Evolutionary conservation across 2,797 vertebrate species (phyloP).

Genomic region (Staurois parvus): DNA sequence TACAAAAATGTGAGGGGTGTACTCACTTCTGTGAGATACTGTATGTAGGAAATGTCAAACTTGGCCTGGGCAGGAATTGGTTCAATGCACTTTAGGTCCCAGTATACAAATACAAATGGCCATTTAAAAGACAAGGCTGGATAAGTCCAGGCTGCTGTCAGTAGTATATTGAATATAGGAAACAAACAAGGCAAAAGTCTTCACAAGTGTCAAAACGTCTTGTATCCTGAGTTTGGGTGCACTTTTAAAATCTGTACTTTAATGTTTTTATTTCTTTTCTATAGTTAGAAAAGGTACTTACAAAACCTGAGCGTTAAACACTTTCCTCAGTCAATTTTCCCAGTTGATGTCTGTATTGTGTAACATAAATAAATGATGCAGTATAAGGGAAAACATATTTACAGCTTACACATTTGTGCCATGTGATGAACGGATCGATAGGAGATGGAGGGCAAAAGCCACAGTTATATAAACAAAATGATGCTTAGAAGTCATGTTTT

Average conservation of each 20-base stretch:
- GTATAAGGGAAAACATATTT: neutral
- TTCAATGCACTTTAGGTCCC: no score
- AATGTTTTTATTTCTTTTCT: neutral
- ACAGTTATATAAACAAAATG: neutral
- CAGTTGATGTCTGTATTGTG: neutral
- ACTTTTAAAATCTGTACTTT: neutral
- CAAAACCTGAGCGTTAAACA: neutral
- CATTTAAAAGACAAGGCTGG: no score
- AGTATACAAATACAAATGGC: no score
- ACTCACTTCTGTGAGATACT: no score
- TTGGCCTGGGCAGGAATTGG: no score
- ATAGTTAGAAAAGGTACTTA: neutral
- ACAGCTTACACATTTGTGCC: neutral
- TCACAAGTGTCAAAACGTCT: no score
- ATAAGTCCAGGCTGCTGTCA: no score
- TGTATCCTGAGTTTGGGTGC: no score
- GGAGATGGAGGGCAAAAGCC: neutral
- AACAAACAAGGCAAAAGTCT: no score
- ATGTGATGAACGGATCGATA: neutral
- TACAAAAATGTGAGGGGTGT: no score
- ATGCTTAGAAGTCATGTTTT: neutral
- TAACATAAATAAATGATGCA: conserved; percentile 5
- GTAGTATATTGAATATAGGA: no score
- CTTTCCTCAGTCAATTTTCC: neutral
- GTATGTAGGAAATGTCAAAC: no score